Evolutionary conservation across 1,140 invertebrate species (phyloP).

Genomic region (Hylaeus volcanicus): DNA sequence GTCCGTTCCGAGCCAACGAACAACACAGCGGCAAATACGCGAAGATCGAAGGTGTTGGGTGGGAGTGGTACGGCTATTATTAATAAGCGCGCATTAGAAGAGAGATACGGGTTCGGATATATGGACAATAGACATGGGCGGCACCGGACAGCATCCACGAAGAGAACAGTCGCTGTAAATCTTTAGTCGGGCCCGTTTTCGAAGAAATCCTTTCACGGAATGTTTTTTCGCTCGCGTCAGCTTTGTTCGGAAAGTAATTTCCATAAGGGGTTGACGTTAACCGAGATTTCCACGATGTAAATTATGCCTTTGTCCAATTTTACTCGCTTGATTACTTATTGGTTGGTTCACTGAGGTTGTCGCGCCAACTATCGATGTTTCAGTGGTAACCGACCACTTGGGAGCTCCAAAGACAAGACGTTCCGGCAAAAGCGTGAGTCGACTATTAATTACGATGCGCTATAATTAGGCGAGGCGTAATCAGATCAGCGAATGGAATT

Average conservation of each 20-base stretch:
- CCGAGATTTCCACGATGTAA: neutral
- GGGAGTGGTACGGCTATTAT: conserved; percentile 61
- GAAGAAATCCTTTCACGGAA: conserved; percentile 38
- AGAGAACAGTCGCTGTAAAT: conserved; percentile 60
- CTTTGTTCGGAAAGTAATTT: no score
- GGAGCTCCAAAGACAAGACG: conserved; percentile 18
- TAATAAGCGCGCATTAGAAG: conserved; percentile 68
- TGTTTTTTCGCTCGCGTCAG: conserved; percentile 32
- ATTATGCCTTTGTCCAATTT: no score
- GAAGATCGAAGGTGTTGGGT: conserved; percentile 52
- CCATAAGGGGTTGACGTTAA: conserved; percentile 9
- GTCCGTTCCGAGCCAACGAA: no score
- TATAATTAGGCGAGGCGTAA: conserved; percentile 76
- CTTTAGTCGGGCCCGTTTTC: conserved; percentile 35
- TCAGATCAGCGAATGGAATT: conserved; percentile 70
- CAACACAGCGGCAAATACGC: conserved; percentile 50
- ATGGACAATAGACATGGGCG: conserved; percentile 58
- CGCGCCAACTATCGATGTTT: neutral
- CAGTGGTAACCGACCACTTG: no score
- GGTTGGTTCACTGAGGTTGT: no score
- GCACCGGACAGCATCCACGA: conserved; percentile 29
- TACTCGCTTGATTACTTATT: no score
- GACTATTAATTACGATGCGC: conserved; percentile 76
- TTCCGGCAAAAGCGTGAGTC: conserved; percentile 56
- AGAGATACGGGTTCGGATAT: conserved; percentile 46